Base-by-base conservation (phyloP, 2,113 vertebrate species). In the Oxygymnocypris stewartii region DNA sequence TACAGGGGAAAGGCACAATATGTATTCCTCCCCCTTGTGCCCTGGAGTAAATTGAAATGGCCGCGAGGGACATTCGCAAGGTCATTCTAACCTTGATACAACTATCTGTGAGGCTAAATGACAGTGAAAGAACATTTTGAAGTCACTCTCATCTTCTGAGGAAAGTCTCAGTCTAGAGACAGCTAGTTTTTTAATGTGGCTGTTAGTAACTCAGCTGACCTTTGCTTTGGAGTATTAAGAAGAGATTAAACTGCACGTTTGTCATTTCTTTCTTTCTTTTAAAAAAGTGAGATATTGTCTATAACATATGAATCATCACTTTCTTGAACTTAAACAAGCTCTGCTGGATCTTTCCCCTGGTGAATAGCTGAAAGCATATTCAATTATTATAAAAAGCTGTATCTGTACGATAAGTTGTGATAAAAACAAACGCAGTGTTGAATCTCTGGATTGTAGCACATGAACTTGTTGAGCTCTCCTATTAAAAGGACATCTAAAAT, bases 1-100 rank as follows among this genome's bases (percentile, higher is more conserved):
- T 67, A 85, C 54, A 83, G 85, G 84, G 84, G 37, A 49, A 63
- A 86, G 85, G 51, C 49, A 16, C 4, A 71, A 87, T 88, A 88
- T 82, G 23, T 76, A 82, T 88, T 85, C 14, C 65, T 69, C 40
- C 16, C n/a, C 54, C 54, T 63, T 25, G 6, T 23, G 44, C 28
- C 51, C 12, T 69, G 59, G 84, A 80, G 35, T 23, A 47, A 79
- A 84, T 57, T 54, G 44, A 84, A 84, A 73, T 73, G 16, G 67
- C 82, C 47, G 9, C 0, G 35, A 73, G 82, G 20, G 13, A 59
- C 82, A n/a, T 42, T 73, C 4, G 5, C 44, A 84, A 74, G 67
- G 67, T 84, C 82, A 84, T 37, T 69, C 16, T 23, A 65, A 16
- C 59, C 80, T 82, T 82, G 40, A 82, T 31, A 49, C 4, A 69